Percentiles rank a stretch among this genome's conserved stretches.
phyloP scores from a whole-genome alignment of 2,113 vertebrate species.

The Lagopus leucura region DNA sequence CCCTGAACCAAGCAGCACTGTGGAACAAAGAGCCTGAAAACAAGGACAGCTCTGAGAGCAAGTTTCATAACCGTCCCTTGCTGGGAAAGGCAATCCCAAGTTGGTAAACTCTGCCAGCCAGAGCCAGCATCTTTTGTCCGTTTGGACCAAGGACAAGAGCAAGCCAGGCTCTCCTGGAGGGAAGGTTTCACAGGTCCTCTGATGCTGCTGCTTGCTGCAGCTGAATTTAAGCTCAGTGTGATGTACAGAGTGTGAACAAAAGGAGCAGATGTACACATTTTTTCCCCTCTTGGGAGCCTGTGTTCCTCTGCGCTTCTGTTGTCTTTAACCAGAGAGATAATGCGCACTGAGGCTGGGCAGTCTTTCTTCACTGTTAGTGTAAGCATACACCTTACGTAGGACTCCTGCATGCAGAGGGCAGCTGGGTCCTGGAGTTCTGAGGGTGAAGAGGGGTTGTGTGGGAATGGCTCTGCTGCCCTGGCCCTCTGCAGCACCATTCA shows the following conservation, averaged over 20 bases:
- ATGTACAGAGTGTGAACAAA: neutral
- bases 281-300: neutral
- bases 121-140: conserved; percentile 44
- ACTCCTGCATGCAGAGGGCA: neutral
- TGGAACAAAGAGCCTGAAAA: conserved; percentile 30
- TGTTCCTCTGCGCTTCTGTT: neutral
- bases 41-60: conserved; percentile 14
- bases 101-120: conserved; percentile 1
- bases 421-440: neutral
- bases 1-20: neutral
- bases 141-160: conserved; percentile 35
- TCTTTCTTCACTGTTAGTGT: neutral
- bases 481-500: neutral
- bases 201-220: neutral
- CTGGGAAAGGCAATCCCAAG: conserved; percentile 12
- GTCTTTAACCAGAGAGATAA: neutral
- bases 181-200: conserved; percentile 31
- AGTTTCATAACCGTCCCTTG: conserved; percentile 37
- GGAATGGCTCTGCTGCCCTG: neutral
- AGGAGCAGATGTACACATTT: neutral
- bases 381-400: neutral
- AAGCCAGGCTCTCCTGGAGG: neutral
- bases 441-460: neutral
- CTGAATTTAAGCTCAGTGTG: neutral
- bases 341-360: neutral